Percentiles rank a stretch among this genome's conserved stretches.
Evolutionary conservation across 2,797 vertebrate species (phyloP).

Genomic region (Scleropages formosus): DNA sequence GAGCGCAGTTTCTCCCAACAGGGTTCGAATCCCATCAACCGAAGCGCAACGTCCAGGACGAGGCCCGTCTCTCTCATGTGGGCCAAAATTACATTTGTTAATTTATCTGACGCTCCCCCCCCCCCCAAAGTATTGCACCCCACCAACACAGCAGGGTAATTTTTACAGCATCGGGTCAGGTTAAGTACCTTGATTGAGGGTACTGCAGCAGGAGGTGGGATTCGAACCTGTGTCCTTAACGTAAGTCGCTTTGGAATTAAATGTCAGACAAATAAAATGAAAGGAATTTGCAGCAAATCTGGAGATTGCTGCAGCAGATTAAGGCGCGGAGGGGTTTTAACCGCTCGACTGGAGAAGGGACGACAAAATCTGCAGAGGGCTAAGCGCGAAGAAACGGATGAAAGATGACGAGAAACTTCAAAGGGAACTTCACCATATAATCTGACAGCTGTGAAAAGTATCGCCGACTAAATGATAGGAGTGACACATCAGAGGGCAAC

Average conservation of each 20-base stretch:
- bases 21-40: background rate
- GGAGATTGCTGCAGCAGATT: background rate
- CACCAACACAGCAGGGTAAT: no score
- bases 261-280: background rate
- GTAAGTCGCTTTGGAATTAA: background rate
- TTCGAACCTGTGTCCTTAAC: no score
- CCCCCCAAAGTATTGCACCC: no score
- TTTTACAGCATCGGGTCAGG: no score
- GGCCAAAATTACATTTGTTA: no score
- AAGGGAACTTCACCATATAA: slow-evolving; percentile 17
- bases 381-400: slow-evolving; percentile 22
- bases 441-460: slow-evolving; percentile 18
- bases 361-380: slow-evolving; percentile 19
- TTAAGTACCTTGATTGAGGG: no score
- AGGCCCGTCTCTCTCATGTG: background rate
- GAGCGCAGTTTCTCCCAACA: background rate
- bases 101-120: no score
- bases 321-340: background rate
- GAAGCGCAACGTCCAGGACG: background rate
- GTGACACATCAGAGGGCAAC: slow-evolving; percentile 1
- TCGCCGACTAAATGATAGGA: slow-evolving; percentile 11
- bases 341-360: background rate
- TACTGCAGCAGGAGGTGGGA: no score
- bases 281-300: background rate
- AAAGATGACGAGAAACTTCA: slow-evolving; percentile 19